Base-by-base conservation (phyloP, 2,113 vertebrate species). In the Muscicapa adusta region DNA sequence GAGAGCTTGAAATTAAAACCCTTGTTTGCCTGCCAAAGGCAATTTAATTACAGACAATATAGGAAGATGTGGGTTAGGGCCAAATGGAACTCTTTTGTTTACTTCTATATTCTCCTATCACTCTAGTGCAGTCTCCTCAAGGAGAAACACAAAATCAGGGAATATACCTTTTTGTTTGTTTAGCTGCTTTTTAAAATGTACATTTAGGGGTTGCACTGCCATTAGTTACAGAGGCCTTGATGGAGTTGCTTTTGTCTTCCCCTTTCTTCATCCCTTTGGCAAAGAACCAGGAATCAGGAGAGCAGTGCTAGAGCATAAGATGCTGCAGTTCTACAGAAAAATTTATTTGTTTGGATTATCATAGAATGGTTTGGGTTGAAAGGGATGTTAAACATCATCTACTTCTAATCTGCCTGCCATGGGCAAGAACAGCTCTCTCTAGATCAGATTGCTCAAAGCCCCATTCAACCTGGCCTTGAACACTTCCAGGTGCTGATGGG, bases 81-180 rank as follows among this genome's bases (percentile, higher is more conserved):
- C 25, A 77, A 58, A 43, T 2, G 29, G 19, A 73, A 12, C 5
- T 72, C 17, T 68, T 78, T 61, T 45, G 2, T 6, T 82, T 68
- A 40, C 10, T 92, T 93, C 10, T 36, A 4, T 25, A 36, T 60
- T 84, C 38, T 67, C 12, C 36, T 42, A 9, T 8, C 4, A 10
- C 5, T 31, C 5, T 71, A 66, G 28, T 23, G 10, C 12, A 40
- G 8, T 58, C 2, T 42, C 4, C 28, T 58, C 7, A 4, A 43
- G 26, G 43, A 65, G 61, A 80, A 42, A 8, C 12, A 67, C 24
- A 47, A 51, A 76, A 73, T 11, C 4, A 1, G 6, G 5, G 10
- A 63, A 18, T 45, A 12, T 2, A 5, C 0, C 2, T 12, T 45
- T 80, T 60, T 42, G 31, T 8, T 53, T 56, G 18, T 0, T 54